Conservation (phyloP, 2,888 invertebrate species). For the Papilio elwesi region DNA sequence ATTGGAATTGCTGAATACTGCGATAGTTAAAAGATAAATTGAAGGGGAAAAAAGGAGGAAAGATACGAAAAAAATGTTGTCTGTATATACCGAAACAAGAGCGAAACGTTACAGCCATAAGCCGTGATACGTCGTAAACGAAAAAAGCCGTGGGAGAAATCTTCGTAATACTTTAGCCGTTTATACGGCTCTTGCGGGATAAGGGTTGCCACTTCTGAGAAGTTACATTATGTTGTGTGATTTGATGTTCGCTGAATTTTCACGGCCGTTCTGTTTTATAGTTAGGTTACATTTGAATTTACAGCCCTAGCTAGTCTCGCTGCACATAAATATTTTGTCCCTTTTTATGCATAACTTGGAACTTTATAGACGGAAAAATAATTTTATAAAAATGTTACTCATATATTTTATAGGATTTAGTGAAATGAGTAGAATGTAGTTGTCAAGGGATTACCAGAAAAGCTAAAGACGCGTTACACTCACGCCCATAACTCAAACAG, state of each 20-base stretch:
- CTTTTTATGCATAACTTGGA: slow-evolving; percentile 18
- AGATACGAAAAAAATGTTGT: not conserved
- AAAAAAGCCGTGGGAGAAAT: slow-evolving; percentile 36
- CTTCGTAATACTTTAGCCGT: slow-evolving; percentile 39
- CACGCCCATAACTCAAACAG: no score
- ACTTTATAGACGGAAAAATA: not conserved
- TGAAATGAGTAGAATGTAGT: no score
- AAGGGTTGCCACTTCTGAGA: slow-evolving; percentile 37
- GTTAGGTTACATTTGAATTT: slow-evolving; percentile 34
- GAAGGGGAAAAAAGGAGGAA: not conserved
- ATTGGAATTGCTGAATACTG: not conserved
- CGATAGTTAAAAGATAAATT: slow-evolving; percentile 8
- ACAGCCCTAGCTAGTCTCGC: slow-evolving; percentile 14
- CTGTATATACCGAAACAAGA: slow-evolving; percentile 32
- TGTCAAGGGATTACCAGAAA: no score
- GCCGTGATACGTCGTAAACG: slow-evolving; percentile 40
- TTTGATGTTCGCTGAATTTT: slow-evolving; percentile 34
- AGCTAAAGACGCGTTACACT: no score
- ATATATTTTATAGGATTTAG: no score
- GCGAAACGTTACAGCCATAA: slow-evolving; percentile 36
- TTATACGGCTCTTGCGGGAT: slow-evolving; percentile 39
- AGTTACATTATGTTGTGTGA: slow-evolving; percentile 33
- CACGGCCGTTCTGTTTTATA: slow-evolving; percentile 33
- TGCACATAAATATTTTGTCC: slow-evolving; percentile 8
- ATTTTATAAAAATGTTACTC: no score